Evolutionary conservation across 2,888 invertebrate genomes (phyloP).

Genomic region (Cephus pygmeus): DNA sequence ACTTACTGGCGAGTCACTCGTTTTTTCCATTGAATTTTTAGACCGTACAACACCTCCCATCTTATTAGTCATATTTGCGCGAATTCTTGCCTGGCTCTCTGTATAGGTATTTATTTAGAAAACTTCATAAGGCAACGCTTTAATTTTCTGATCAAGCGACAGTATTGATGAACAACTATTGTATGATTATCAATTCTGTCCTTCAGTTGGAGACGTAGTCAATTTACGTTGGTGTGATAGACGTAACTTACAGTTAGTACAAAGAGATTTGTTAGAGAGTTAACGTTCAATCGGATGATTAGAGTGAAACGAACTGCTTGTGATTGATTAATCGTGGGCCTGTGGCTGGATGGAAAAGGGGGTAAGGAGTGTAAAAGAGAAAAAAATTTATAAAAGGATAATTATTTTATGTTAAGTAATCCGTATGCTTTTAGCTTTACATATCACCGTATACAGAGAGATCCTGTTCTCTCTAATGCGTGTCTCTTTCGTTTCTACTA

Average conservation of each 20-base stretch:
- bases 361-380: neutral
- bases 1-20: too few species aligned
- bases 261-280: conserved; percentile 28
- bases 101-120: neutral
- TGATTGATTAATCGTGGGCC: too few species aligned
- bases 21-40: too few species aligned
- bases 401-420: conserved; percentile 16
- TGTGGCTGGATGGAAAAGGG: neutral
- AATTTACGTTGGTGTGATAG: conserved; percentile 38
- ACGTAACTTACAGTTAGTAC: conserved; percentile 32
- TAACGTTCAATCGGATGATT: neutral
- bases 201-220: conserved; percentile 18
- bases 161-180: neutral
- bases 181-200: too few species aligned
- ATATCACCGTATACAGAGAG: conserved; percentile 17
- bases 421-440: conserved; percentile 19
- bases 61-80: too few species aligned
- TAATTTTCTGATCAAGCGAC: neutral
- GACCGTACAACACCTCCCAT: too few species aligned
- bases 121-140: too few species aligned
- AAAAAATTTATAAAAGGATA: neutral
- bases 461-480: conserved; percentile 1
- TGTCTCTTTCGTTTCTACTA: neutral
- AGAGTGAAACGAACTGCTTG: conserved; percentile 8
- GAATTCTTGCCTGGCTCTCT: neutral